These are phyloP conservation scores for Sycophila sp. DNA, from an alignment of 1,140 invertebrate genomes.

Conservation along the genomic window DNA sequence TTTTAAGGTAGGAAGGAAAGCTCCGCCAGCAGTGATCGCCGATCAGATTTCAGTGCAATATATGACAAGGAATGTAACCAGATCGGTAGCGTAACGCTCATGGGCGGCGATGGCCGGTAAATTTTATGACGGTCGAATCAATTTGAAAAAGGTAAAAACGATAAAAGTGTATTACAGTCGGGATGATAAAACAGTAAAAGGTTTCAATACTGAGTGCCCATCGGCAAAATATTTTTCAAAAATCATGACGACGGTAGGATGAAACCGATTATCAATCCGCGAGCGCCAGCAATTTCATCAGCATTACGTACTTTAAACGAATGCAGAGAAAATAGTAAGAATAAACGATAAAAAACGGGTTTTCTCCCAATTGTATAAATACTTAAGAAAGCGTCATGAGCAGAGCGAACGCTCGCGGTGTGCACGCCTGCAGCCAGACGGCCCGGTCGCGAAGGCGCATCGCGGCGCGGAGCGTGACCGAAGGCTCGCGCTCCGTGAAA, in stretches of 20 bases:
- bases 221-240: no score
- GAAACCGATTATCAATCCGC: no score
- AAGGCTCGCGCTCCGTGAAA: conserved; percentile 65
- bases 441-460: conserved; percentile 48
- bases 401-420: conserved; percentile 31
- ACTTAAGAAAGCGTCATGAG: no score
- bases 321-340: not conserved
- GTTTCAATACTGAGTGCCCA: no score
- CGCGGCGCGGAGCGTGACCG: conserved; percentile 62
- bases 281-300: no score
- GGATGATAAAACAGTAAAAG: conserved; percentile 24
- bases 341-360: not conserved
- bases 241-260: no score
- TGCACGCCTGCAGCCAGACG: conserved; percentile 38
- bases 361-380: not conserved
- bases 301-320: no score
- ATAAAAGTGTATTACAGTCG: conserved; percentile 8
- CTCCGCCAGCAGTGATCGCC: no score
- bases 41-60: conserved; percentile 27
- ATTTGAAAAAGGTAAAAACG: conserved; percentile 30
- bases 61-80: conserved; percentile 23
- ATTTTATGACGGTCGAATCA: conserved; percentile 18
- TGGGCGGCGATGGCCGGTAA: not conserved
- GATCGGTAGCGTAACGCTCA: conserved; percentile 9
- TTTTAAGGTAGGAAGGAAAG: no score